phyloP scores from a whole-genome alignment of 2,888 invertebrate genomes.

The Drepana falcataria region DNA sequence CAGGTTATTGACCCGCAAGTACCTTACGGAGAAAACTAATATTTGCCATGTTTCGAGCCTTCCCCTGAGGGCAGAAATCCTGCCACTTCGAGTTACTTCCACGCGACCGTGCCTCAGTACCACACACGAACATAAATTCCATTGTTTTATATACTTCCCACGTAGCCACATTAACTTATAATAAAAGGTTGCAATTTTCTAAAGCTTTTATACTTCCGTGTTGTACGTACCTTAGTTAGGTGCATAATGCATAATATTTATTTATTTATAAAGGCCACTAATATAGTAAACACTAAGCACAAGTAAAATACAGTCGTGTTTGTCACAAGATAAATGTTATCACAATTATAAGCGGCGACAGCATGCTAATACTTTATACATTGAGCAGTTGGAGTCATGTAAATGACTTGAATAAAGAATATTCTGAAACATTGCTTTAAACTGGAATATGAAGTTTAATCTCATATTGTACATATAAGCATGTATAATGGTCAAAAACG shows the following conservation, averaged over 20 bases:
- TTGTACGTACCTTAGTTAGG: neutral
- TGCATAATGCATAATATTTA: neutral
- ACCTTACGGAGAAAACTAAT: constrained; percentile 65
- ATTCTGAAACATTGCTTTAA: too few species aligned
- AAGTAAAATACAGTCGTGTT: too few species aligned
- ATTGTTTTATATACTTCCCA: constrained; percentile 5
- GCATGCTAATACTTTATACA: too few species aligned
- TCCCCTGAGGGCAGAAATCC: constrained; percentile 58
- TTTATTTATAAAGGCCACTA: too few species aligned
- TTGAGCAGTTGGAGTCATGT: too few species aligned
- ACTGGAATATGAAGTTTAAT: neutral
- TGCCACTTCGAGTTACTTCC: constrained; percentile 62
- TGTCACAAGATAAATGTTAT: too few species aligned
- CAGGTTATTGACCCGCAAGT: constrained; percentile 67
- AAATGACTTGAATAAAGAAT: too few species aligned
- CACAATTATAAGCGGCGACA: too few species aligned
- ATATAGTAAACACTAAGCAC: too few species aligned
- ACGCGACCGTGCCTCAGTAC: constrained; percentile 35
- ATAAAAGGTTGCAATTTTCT: neutral
- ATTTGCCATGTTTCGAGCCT: constrained; percentile 66
- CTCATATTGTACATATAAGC: constrained; percentile 1
- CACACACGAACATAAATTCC: constrained; percentile 24
- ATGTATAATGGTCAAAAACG: constrained; percentile 6
- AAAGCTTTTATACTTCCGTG: neutral
- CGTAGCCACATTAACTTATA: neutral